These are phyloP conservation scores for Lumbricus terrestris DNA, from an alignment of 2,888 invertebrate species.

Conservation along the genomic window DNA sequence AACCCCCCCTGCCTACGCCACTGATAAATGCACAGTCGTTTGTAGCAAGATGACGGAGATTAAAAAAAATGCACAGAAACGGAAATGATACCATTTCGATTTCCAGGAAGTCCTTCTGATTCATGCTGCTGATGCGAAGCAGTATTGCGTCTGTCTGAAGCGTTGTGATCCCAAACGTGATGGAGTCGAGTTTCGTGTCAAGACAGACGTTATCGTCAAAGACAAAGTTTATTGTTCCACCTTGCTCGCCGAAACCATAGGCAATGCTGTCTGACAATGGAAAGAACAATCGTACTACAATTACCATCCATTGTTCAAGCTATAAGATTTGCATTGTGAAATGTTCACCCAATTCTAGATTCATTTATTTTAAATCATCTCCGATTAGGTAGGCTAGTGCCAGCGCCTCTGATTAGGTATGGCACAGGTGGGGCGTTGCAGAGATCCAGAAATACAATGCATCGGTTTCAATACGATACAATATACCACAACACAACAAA, in stretches of 20 bases:
- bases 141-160: background rate
- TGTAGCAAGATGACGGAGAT: background rate
- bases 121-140: background rate
- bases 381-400: too few relatives aligned
- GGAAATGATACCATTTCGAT: background rate
- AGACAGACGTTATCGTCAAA: constrained; percentile 9
- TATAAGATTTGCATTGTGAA: too few relatives aligned
- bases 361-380: too few relatives aligned
- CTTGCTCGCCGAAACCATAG: constrained; percentile 17
- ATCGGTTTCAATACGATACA: too few relatives aligned
- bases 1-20: too few relatives aligned
- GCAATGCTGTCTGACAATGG: constrained; percentile 20
- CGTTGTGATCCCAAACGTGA: constrained; percentile 12
- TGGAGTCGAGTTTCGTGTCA: constrained; percentile 12
- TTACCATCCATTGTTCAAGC: too few relatives aligned
- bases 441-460: too few relatives aligned
- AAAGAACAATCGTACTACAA: background rate
- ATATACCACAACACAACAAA: too few relatives aligned
- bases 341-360: too few relatives aligned
- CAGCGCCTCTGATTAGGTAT: too few relatives aligned
- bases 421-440: too few relatives aligned
- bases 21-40: background rate
- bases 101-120: background rate
- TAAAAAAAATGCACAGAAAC: background rate
- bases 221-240: constrained; percentile 17